Conservation (phyloP, 1,140 invertebrate species). For the Polypedilum vanderplanki region DNA sequence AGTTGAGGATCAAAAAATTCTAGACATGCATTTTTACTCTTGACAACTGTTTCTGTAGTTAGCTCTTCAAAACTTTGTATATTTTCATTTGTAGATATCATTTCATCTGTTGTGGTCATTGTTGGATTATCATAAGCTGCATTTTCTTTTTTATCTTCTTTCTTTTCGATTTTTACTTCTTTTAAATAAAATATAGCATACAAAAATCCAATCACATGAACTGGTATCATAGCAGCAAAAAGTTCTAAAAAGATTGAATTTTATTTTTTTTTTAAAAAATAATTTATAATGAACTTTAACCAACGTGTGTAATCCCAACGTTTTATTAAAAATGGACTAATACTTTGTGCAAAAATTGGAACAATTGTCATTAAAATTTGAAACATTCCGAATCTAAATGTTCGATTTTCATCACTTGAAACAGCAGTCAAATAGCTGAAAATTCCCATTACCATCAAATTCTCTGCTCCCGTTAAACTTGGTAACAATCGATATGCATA, state of each 20-base stretch:
- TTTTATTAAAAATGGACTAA: conserved; percentile 34
- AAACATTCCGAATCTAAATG: conserved; percentile 47
- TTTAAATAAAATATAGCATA: conserved; percentile 41
- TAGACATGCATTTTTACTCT: conserved; percentile 33
- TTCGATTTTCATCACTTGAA: conserved; percentile 51
- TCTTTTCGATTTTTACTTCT: conserved; percentile 40
- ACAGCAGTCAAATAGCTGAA: conserved; percentile 55
- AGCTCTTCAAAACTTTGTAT: not conserved
- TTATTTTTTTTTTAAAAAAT: too few relatives aligned
- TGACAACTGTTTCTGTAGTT: not conserved
- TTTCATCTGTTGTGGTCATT: not conserved
- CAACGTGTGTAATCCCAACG: conserved; percentile 32
- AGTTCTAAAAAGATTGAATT: conserved; percentile 36
- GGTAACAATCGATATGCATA: conserved; percentile 52
- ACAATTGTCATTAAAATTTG: conserved; percentile 40
- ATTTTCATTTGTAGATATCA: not conserved
- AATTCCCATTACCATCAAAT: conserved; percentile 55
- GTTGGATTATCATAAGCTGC: not conserved
- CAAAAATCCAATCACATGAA: conserved; percentile 39
- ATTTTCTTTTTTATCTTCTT: conserved; percentile 4
- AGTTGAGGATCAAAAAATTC: conserved; percentile 42
- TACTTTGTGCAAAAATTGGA: conserved; percentile 38
- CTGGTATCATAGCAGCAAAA: conserved; percentile 36
- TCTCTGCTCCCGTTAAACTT: conserved; percentile 49
- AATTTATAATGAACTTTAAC: not conserved